Evolutionary conservation across 2,113 vertebrate genomes (phyloP).

Genomic region (Lates calcarifer): DNA sequence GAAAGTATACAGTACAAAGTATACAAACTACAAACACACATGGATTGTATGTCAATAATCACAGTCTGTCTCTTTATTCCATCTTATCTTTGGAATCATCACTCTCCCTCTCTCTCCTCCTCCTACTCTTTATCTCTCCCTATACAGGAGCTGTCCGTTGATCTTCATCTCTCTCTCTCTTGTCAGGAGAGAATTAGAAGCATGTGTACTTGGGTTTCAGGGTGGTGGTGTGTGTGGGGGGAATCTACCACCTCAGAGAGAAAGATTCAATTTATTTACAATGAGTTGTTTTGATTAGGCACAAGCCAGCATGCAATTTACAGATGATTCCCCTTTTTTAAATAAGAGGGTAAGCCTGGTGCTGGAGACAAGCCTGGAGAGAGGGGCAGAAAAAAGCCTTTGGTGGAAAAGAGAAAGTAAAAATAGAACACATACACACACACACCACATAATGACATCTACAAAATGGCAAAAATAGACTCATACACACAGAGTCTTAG

Average conservation of each 20-base stretch:
- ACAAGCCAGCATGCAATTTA: conserved; percentile 77
- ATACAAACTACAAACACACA: not conserved
- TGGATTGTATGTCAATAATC: not conserved
- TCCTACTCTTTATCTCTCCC: not conserved
- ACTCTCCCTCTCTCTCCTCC: not conserved
- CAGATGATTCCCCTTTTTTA: conserved; percentile 68
- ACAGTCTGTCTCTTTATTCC: not conserved
- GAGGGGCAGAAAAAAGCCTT: conserved; percentile 23
- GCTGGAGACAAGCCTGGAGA: conserved; percentile 27
- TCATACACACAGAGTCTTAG: conserved; percentile 21
- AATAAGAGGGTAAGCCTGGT: conserved; percentile 74
- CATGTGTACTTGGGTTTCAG: conserved; percentile 20
- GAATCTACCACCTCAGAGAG: conserved; percentile 3
- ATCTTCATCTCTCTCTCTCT: not conserved
- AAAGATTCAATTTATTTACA: conserved; percentile 69
- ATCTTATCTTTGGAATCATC: not conserved
- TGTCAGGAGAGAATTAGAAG: conserved; percentile 28
- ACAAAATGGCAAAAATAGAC: conserved; percentile 63
- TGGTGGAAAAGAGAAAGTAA: conserved; percentile 68
- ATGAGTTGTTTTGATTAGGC: conserved; percentile 78
- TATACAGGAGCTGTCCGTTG: too few relatives aligned
- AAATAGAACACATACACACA: conserved; percentile 76
- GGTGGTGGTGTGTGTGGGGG: not conserved
- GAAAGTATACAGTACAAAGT: not conserved
- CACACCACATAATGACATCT: conserved; percentile 77